Evolutionary conservation across 2,888 invertebrate genomes (phyloP), one percentile per base, ranked within the genome.

Genomic region (Platycnemis pennipes): DNA sequence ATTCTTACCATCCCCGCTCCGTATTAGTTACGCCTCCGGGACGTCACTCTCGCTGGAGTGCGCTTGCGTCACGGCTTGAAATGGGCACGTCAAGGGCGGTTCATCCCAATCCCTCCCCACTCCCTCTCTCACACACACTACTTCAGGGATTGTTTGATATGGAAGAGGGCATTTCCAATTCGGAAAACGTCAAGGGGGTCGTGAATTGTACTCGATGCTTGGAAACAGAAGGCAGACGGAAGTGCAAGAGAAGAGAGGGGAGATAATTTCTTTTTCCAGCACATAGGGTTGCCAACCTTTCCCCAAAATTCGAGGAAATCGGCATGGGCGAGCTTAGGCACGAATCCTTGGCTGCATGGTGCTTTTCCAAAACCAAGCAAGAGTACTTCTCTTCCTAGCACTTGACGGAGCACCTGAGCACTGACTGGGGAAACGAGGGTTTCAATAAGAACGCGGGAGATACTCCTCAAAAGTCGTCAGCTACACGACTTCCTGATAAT

Each of bases 101-200:
- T 0, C 49, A 11, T 49, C 49, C 19, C 49, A 49, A 11, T 22
- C 22, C 26, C n/a, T 26, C 26, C 63, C 63, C 2, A 7, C 63
- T 8, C 22, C 63, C 63, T 63, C 26, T 77, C 77, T 37, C 19
- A 11, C 49, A 2, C 49, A 11, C 49, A 16, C 49, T 49, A 16
- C 19, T 49, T 11, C 77, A 8, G 56, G 13, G 56, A 56, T 31
- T 69, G 31, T 31, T 77, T 77, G 31, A 37, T 37, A 37, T 31
- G 77, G 11, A 37, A 77, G 77, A 22, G 77, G 77, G 77, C 31
- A 77, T 77, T 77, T 77, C 37, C 77, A 77, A 77, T 77, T 77
- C 77, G 77, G 11, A 31, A 37, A 31, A 37, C 37, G 77, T 37
- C 77, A 77, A 37, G 77, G 31, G 77, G 8, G 4, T 5, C n/a